Percentiles rank a stretch among this genome's conserved stretches.
Conservation (phyloP, 2,888 invertebrate species). For the Drosophila borealis region DNA sequence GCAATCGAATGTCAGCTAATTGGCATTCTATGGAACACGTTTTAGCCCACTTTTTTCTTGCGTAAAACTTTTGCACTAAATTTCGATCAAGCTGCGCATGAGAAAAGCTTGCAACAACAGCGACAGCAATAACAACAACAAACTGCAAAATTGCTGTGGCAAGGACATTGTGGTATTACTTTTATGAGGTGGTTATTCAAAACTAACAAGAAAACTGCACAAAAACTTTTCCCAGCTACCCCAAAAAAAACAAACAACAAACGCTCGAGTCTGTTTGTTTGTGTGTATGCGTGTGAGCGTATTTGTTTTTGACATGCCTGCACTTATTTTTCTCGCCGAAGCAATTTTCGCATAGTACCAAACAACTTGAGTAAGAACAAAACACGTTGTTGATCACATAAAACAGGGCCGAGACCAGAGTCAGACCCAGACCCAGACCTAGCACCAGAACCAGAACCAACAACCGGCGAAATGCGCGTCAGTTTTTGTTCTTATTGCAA, state of each 20-base stretch:
- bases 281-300: slow-evolving; percentile 39
- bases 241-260: slow-evolving; percentile 19
- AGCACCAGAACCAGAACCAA: slow-evolving; percentile 31
- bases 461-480: slow-evolving; percentile 39
- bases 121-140: slow-evolving; percentile 22
- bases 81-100: slow-evolving; percentile 50
- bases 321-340: slow-evolving; percentile 40
- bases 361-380: slow-evolving; percentile 68
- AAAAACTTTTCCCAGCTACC: slow-evolving; percentile 31
- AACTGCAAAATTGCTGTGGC: slow-evolving; percentile 62
- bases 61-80: slow-evolving; percentile 50
- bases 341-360: slow-evolving; percentile 62
- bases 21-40: slow-evolving; percentile 49
- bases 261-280: slow-evolving; percentile 19
- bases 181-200: slow-evolving; percentile 70
- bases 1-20: slow-evolving; percentile 73
- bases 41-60: slow-evolving; percentile 41
- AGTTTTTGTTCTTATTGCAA: slow-evolving; percentile 55
- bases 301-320: slow-evolving; percentile 64
- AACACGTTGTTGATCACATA: slow-evolving; percentile 80
- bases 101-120: slow-evolving; percentile 17
- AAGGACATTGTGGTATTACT: slow-evolving; percentile 73
- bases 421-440: slow-evolving; percentile 23
- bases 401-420: slow-evolving; percentile 53
- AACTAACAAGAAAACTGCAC: slow-evolving; percentile 60